These are phyloP conservation scores for Agapornis roseicollis DNA, from an alignment of 2,113 vertebrate genomes.

Conservation along the genomic window DNA sequence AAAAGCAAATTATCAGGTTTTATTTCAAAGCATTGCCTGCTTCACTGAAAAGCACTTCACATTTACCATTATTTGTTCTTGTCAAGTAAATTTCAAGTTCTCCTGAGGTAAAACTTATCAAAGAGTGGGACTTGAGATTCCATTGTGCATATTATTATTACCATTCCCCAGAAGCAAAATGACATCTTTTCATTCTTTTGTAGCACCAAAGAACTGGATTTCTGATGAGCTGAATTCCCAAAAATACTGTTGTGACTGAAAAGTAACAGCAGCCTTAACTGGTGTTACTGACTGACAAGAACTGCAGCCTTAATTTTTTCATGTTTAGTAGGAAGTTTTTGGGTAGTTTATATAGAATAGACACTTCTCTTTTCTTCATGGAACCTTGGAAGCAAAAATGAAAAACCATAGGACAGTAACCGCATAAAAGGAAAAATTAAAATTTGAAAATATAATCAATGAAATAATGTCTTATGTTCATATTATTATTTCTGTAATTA, in stretches of 20 bases:
- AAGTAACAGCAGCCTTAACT: constrained; percentile 19
- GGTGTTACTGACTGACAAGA: neutral
- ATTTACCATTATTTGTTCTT: constrained; percentile 13
- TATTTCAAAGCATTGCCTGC: neutral
- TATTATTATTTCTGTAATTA: constrained; percentile 22
- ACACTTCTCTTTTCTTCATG: constrained; percentile 7
- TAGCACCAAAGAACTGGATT: constrained; percentile 25
- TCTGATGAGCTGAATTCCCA: constrained; percentile 44
- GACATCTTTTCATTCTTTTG: constrained; percentile 35
- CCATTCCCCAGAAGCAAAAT: constrained; percentile 20
- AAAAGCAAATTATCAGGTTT: neutral
- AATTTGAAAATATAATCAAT: neutral
- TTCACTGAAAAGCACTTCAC: neutral
- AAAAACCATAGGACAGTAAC: constrained; percentile 1
- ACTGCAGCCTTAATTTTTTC: constrained; percentile 35
- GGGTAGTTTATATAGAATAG: constrained; percentile 42
- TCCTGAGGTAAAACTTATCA: constrained; percentile 7
- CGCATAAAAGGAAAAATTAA: constrained; percentile 29
- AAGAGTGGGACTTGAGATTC: constrained; percentile 43
- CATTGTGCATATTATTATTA: neutral
- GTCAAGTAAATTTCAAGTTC: constrained; percentile 18
- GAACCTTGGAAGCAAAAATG: constrained; percentile 36
- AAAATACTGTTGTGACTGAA: constrained; percentile 33
- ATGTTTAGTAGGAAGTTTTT: constrained; percentile 20
- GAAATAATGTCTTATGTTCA: neutral